phyloP scores from a whole-genome alignment of 2,797 vertebrate species.

The Lycodopsis pacificus region DNA sequence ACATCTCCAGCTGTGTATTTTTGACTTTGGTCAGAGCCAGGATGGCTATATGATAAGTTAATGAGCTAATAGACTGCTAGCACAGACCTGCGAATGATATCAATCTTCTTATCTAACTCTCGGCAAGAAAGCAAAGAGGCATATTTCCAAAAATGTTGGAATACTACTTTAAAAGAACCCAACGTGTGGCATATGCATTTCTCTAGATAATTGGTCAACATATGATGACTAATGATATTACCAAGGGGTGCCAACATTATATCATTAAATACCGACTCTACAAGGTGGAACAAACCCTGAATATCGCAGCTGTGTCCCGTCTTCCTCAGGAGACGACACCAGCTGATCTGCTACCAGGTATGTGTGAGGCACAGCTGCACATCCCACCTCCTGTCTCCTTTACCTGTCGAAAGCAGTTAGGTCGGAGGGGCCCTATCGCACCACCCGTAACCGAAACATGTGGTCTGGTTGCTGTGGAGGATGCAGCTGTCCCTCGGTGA shows the following conservation, averaged over 20 bases:
- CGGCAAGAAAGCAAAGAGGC: not conserved
- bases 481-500: conserved; percentile 57
- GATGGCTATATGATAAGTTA: not conserved
- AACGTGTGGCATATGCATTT: not conserved
- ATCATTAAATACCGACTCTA: conserved; percentile 33
- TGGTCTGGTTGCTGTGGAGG: conserved; percentile 46
- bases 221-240: not conserved
- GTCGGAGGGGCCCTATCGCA: conserved; percentile 46
- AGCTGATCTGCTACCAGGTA: conserved; percentile 72
- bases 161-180: not conserved
- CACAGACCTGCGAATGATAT: not conserved
- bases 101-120: not conserved
- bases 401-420: conserved; percentile 76
- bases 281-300: conserved; percentile 40
- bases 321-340: conserved; percentile 57
- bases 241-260: conserved; percentile 15
- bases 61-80: not conserved
- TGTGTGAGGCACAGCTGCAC: conserved; percentile 60
- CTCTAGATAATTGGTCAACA: not conserved
- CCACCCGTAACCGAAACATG: conserved; percentile 47
- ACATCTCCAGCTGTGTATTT: not conserved
- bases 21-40: not conserved
- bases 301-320: conserved; percentile 59
- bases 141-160: not conserved
- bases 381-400: conserved; percentile 58